Evolutionary conservation across 2,113 vertebrate species (phyloP).

Genomic region (Nymphicus hollandicus): DNA sequence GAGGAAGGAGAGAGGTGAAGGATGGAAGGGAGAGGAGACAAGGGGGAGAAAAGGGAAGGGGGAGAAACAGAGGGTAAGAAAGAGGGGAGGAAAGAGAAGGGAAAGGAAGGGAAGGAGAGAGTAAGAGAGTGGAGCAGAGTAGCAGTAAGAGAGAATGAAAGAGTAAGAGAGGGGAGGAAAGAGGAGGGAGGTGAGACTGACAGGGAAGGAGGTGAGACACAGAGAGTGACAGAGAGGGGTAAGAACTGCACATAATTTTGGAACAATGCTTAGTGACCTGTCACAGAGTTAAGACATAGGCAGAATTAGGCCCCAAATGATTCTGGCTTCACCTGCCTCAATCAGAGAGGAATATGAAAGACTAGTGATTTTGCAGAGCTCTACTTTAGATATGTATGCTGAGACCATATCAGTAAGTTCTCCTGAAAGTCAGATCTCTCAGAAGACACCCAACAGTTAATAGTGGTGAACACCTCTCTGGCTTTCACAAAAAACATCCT

Average conservation of each 20-base stretch:
- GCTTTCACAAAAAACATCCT: background rate
- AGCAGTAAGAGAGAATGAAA: background rate
- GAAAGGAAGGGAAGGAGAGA: background rate
- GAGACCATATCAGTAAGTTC: background rate
- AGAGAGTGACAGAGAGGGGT: background rate
- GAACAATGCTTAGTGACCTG: background rate
- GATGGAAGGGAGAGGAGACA: background rate
- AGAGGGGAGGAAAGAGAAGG: background rate
- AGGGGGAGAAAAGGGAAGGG: fast-evolving
- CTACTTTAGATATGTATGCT: background rate
- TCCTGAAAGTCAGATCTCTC: background rate
- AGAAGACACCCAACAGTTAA: background rate
- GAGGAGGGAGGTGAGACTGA: background rate
- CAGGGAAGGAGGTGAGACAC: background rate
- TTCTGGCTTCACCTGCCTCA: background rate
- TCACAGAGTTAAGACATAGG: background rate
- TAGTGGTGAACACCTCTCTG: background rate
- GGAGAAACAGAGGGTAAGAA: background rate
- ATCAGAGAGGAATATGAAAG: background rate
- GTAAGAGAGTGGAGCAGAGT: background rate
- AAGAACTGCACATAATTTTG: background rate
- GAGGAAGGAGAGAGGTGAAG: background rate
- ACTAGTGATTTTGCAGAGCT: background rate
- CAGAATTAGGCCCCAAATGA: background rate
- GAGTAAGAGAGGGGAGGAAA: background rate